Evolutionary conservation across 1,140 invertebrate species (phyloP).

Genomic region (Lordiphosa mommai): DNA sequence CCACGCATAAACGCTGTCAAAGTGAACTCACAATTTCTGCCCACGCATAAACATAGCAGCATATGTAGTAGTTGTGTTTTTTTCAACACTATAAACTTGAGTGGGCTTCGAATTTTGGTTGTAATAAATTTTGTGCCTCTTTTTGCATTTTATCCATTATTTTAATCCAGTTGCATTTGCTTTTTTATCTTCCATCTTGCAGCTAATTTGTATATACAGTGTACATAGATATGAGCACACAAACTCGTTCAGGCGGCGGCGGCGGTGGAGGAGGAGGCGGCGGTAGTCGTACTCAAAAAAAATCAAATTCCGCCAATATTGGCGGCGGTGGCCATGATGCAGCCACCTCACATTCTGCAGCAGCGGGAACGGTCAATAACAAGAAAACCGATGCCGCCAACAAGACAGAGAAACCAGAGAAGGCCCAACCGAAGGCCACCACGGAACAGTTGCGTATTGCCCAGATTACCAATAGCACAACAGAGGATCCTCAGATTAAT

Average conservation of each 20-base stretch:
- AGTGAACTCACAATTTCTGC: too few species aligned
- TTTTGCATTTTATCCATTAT: background rate
- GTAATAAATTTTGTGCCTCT: background rate
- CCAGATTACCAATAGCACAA: conserved; percentile 84
- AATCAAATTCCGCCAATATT: conserved; percentile 67
- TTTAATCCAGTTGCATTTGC: background rate
- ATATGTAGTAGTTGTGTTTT: too few species aligned
- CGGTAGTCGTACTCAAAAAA: conserved; percentile 73
- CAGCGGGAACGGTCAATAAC: conserved; percentile 15
- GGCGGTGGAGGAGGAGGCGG: conserved; percentile 58
- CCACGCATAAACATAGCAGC: too few species aligned
- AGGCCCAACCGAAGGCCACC: conserved; percentile 76
- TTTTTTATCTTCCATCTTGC: conserved; percentile 7
- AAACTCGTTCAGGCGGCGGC: conserved; percentile 77
- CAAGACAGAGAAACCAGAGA: conserved; percentile 79
- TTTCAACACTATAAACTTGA: too few species aligned
- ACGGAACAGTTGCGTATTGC: conserved; percentile 85
- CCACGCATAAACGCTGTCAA: too few species aligned
- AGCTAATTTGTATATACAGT: conserved; percentile 80
- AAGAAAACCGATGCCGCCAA: conserved; percentile 68
- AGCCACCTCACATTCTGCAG: conserved; percentile 47
- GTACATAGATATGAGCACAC: conserved; percentile 80
- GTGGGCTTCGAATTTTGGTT: too few species aligned
- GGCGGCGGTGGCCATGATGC: conserved; percentile 48
- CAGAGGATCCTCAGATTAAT: conserved; percentile 84